Conservation (phyloP, 30 jellyfish, hydroid and myxozoan species). For the Haliclystus octoradiatus region DNA sequence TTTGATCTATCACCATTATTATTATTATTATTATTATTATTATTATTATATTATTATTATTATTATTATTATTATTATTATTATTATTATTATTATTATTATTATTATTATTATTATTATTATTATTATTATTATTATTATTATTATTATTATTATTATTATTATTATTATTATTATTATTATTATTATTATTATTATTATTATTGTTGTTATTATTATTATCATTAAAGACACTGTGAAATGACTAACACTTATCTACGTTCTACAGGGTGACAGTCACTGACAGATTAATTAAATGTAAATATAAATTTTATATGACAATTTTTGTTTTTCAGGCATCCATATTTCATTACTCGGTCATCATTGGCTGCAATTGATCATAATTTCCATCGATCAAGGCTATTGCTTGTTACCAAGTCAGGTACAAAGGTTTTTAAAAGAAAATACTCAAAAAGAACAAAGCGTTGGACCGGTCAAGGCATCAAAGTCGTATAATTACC, state of each 20-base stretch:
- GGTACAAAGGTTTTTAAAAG: conserved; percentile 3
- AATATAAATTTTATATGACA: no score
- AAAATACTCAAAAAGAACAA: conserved; percentile 2
- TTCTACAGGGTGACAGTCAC: no score
- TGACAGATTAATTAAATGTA: no score
- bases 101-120: not conserved
- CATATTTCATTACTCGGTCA: no score
- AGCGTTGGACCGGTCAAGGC: no score
- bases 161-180: not conserved
- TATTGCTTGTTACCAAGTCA: not conserved
- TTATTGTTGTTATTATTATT: not conserved
- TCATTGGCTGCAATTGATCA: conserved; percentile 25
- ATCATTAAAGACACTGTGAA: no score
- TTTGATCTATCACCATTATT: no score
- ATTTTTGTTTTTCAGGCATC: no score
- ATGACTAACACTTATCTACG: no score
- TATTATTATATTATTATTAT: not conserved
- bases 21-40: not conserved
- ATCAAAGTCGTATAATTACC: no score
- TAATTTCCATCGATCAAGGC: conserved; percentile 3
- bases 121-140: not conserved
- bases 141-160: not conserved
- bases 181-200: not conserved
- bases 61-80: not conserved
- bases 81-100: not conserved